phyloP scores from a whole-genome alignment of 2,888 invertebrate species.

The Calliopum simillimum region DNA sequence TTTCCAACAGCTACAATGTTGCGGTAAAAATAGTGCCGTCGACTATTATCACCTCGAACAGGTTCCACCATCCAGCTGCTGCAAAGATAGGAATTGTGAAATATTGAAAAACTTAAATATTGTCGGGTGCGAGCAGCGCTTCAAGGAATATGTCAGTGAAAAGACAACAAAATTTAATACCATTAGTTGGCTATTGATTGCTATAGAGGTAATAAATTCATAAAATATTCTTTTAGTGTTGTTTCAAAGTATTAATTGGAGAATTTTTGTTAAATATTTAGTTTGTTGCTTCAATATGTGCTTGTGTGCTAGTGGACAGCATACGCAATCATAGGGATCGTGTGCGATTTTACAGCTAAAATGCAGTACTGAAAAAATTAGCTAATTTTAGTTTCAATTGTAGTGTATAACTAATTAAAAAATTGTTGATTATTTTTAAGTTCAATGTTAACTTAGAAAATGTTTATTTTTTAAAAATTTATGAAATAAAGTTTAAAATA shows the following conservation, averaged over 20 bases:
- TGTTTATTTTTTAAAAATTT: too few species aligned
- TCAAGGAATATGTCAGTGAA: conserved; percentile 51
- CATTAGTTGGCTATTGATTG: conserved; percentile 59
- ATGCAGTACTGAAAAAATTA: background rate
- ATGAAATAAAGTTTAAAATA: too few species aligned
- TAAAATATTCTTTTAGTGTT: too few species aligned
- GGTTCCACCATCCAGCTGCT: conserved; percentile 55
- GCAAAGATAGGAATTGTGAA: conserved; percentile 53
- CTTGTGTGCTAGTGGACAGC: conserved; percentile 59
- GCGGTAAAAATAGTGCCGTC: conserved; percentile 57
- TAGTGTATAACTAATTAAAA: too few species aligned
- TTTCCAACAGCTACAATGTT: conserved; percentile 55
- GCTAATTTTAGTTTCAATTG: conserved; percentile 7
- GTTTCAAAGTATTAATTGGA: too few species aligned
- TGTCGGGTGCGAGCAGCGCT: conserved; percentile 56
- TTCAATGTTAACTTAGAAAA: background rate
- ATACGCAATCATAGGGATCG: conserved; percentile 60
- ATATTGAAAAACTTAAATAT: conserved; percentile 53
- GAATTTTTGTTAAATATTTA: conserved; percentile 39
- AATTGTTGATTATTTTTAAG: background rate
- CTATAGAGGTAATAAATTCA: conserved; percentile 52
- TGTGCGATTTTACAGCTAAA: conserved; percentile 58
- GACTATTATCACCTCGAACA: conserved; percentile 57
- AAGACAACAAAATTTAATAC: conserved; percentile 56
- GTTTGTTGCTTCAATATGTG: conserved; percentile 57